Evolutionary conservation across 2,797 vertebrate genomes (phyloP).

Genomic region (Coracias cyanogaster): DNA sequence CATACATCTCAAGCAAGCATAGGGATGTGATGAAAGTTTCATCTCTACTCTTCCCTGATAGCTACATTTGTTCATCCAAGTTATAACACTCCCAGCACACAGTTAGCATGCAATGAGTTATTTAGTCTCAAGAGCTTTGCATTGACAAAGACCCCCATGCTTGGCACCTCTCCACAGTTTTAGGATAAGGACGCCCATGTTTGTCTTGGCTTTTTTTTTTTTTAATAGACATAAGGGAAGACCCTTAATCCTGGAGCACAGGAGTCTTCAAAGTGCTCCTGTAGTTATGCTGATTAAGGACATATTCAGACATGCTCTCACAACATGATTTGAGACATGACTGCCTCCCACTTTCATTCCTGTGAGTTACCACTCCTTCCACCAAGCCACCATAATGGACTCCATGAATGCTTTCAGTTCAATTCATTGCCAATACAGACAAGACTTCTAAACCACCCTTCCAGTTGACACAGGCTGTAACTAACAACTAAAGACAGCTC

Average conservation of each 20-base stretch:
- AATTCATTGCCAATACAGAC: neutral
- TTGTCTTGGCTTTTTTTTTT: neutral
- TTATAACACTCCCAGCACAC: neutral
- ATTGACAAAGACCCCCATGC: neutral
- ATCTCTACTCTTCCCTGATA: neutral
- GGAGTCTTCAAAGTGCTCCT: neutral
- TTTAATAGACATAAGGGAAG: neutral
- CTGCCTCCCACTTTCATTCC: conserved; percentile 63
- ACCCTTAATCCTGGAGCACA: conserved; percentile 17
- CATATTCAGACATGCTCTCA: conserved; percentile 23
- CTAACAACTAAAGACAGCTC: neutral
- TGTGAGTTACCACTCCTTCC: conserved; percentile 37
- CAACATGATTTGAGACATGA: neutral
- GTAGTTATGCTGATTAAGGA: conserved; percentile 22
- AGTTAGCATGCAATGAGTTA: neutral
- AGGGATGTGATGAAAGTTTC: neutral
- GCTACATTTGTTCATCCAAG: neutral
- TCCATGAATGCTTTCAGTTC: neutral
- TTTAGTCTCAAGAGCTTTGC: neutral
- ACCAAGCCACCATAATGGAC: neutral
- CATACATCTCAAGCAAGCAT: neutral
- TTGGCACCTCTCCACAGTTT: neutral
- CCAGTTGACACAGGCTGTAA: conserved; percentile 8
- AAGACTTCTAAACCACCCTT: neutral
- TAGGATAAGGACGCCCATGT: neutral